phyloP scores from a whole-genome alignment of 2,888 invertebrate genomes.

The Alloplasta piceator region DNA sequence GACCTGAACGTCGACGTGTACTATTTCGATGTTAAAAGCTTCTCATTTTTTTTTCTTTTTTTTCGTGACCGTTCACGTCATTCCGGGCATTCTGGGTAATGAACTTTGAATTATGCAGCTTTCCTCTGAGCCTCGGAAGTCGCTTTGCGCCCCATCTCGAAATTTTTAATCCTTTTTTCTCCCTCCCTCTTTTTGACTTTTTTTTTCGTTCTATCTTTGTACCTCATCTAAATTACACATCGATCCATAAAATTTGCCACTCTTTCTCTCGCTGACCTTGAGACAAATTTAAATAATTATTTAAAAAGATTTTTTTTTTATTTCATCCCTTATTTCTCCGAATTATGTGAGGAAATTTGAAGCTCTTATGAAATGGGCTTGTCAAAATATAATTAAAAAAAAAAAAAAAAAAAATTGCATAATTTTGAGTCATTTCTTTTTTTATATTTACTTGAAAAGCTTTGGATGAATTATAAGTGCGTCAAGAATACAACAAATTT shows the following conservation, averaged over 20 bases:
- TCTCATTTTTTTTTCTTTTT: conserved; percentile 24
- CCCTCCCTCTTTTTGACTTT: neutral
- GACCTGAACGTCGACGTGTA: conserved; percentile 59
- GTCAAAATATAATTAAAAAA: neutral
- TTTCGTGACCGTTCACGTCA: conserved; percentile 51
- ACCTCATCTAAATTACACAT: conserved; percentile 5
- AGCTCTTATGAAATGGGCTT: neutral
- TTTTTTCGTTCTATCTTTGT: conserved; percentile 16
- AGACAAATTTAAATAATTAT: no score
- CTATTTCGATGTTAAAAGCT: conserved; percentile 68
- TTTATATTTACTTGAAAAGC: no score
- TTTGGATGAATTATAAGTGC: no score
- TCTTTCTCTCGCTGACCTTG: neutral
- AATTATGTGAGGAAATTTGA: no score
- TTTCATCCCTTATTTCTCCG: no score
- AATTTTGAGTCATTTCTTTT: no score
- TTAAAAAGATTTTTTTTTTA: no score
- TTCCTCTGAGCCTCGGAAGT: conserved; percentile 55
- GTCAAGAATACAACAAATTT: no score
- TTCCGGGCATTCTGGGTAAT: conserved; percentile 69
- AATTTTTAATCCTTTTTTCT: conserved; percentile 46
- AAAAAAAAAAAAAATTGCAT: no score
- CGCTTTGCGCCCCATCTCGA: conserved; percentile 25
- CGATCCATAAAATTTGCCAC: neutral
- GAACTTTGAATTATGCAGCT: conserved; percentile 77